Base-by-base conservation (phyloP, 2,113 vertebrate species). In the Thalassarche chlororhynchos region DNA sequence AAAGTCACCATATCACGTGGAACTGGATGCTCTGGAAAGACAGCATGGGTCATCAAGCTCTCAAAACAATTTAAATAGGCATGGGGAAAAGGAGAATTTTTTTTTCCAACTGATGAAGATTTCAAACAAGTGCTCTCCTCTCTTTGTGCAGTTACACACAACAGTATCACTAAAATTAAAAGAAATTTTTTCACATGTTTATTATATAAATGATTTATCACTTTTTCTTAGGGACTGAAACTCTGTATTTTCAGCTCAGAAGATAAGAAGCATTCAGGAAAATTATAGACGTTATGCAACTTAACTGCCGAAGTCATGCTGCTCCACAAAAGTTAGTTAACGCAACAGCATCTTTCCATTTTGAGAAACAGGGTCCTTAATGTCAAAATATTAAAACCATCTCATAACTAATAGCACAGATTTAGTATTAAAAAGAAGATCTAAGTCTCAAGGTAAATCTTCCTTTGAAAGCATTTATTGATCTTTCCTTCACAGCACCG, bases 401-500 rank as follows among this genome's bases (percentile, higher is more conserved):
- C 42, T 90, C 90, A 74, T 81, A 95, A 86, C 49, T 87, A 94
- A 88, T 31, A 89, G 84, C 62, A 84, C 34, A 93, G 80, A 96
- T 75, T 92, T 65, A 78, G 81, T 83, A 96, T 95, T 93, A 93
- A 97, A 96, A 95, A 95, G 75, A 91, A 88, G 29, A 80, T 88
- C 79, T 64, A 93, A 94, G 40, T 83, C 92, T 90, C 82, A 47
- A 29, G 44, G 54, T 91, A 96, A 97, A 95, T 96, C 93, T 95
- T 96, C 82, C 82, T 96, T 89, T 95, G 93, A 97, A 97, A 96
- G 87, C 95, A 94, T 89, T 95, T 97, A 96, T 97, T 96, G 97
- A 98, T 97, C 96, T 87, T 87, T 66, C 69, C 87, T 94, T 92
- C 78, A 82, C 44, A 77, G 36, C 69, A 61, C 80, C 26, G 13